Conservation (phyloP, 1,140 invertebrate genomes). For the Venustaconcha ellipsiformis region DNA sequence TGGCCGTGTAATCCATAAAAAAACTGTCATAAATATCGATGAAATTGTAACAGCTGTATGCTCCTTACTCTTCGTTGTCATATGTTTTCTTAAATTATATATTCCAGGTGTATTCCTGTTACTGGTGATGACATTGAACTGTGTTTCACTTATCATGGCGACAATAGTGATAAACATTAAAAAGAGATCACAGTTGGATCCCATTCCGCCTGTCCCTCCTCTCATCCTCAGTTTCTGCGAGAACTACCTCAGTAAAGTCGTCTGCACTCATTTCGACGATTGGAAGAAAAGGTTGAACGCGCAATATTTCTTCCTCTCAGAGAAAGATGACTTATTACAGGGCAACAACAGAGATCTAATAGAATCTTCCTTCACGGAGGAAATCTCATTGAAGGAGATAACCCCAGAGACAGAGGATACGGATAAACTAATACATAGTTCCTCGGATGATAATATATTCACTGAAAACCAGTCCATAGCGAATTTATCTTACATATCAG, state of each 20-base stretch:
- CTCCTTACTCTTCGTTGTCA: neutral
- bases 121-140: conserved; percentile 65
- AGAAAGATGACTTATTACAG: neutral
- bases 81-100: neutral
- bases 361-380: neutral
- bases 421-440: conserved; percentile 1
- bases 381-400: conserved; percentile 1
- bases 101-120: conserved; percentile 60
- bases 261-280: conserved; percentile 35
- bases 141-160: conserved; percentile 61
- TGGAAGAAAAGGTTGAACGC: conserved; percentile 12
- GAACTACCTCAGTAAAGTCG: conserved; percentile 44
- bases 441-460: neutral
- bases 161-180: conserved; percentile 65
- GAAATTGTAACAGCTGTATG: neutral
- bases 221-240: conserved; percentile 53
- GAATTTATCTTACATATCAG: too few relatives aligned
- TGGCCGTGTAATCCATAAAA: neutral
- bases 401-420: conserved; percentile 2
- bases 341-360: neutral
- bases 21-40: neutral
- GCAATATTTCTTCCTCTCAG: conserved; percentile 1
- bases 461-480: too few relatives aligned
- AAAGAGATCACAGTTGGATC: conserved; percentile 47
- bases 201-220: conserved; percentile 47